Percentiles rank a stretch among this genome's conserved stretches.
Evolutionary conservation across 1,140 invertebrate genomes (phyloP).

Genomic region (Halotydeus destructor): DNA sequence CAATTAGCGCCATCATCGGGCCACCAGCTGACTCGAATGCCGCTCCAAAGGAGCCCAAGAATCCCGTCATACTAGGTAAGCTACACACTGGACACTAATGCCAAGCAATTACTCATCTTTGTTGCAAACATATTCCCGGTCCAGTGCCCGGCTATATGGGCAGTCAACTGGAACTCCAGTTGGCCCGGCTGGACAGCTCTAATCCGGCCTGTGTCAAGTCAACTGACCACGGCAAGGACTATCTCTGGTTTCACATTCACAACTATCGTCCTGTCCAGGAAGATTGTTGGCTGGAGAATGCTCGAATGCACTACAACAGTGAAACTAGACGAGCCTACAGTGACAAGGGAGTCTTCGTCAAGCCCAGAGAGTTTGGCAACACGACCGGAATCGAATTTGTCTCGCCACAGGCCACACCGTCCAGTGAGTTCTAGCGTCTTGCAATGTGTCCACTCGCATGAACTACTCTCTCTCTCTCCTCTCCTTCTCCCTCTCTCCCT

Average conservation of each 20-base stretch:
- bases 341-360: background rate
- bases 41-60: too few relatives aligned
- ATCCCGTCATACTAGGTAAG: too few relatives aligned
- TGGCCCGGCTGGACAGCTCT: background rate
- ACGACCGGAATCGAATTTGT: background rate
- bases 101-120: too few relatives aligned
- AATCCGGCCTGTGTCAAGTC: background rate
- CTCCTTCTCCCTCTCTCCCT: background rate
- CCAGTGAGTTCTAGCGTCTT: background rate
- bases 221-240: background rate
- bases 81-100: too few relatives aligned
- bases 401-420: background rate
- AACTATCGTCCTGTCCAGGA: too few relatives aligned
- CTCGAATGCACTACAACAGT: slow-evolving; percentile 1
- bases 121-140: too few relatives aligned
- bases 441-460: background rate
- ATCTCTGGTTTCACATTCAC: background rate
- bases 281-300: slow-evolving; percentile 3
- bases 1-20: too few relatives aligned
- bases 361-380: background rate
- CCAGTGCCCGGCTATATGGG: slow-evolving; percentile 8
- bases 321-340: background rate
- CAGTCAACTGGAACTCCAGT: background rate
- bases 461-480: too few relatives aligned
- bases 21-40: too few relatives aligned